Percentiles rank a stretch among this genome's conserved stretches.
phyloP scores from a whole-genome alignment of 1,140 invertebrate species.

The Berghia stephanieae region DNA sequence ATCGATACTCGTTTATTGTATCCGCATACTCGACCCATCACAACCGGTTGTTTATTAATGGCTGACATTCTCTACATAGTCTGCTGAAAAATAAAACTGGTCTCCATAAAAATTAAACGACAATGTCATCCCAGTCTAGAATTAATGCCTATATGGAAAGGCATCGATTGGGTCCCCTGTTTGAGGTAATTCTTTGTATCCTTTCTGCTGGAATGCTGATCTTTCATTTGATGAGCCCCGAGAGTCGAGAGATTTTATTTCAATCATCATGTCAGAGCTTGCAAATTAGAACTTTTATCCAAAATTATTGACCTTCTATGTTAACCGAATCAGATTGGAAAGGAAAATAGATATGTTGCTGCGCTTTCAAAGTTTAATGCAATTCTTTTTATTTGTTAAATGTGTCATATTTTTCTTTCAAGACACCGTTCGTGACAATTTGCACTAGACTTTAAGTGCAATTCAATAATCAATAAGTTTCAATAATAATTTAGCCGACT shows the following conservation, averaged over 20 bases:
- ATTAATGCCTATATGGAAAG: slow-evolving; percentile 59
- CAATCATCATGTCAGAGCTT: neutral
- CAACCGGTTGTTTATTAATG: neutral
- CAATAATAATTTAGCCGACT: too few species aligned
- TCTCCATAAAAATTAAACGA: too few species aligned
- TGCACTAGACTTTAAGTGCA: too few species aligned
- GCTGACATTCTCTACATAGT: neutral
- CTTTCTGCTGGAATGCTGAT: neutral
- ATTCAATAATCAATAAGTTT: too few species aligned
- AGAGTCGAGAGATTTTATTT: neutral
- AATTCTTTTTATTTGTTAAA: too few species aligned
- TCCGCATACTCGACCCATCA: too few species aligned
- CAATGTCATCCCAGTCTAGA: slow-evolving; percentile 44
- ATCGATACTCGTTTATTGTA: too few species aligned
- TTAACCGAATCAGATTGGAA: neutral
- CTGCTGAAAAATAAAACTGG: neutral
- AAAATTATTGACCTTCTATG: neutral
- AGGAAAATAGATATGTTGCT: neutral
- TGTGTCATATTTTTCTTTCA: too few species aligned
- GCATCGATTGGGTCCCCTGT: slow-evolving; percentile 54
- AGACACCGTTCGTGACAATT: too few species aligned
- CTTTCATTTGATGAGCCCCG: neutral
- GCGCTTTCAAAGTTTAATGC: neutral
- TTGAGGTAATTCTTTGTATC: slow-evolving; percentile 48
- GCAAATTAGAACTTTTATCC: neutral